Percentiles rank a stretch among this genome's conserved stretches.
Conservation (phyloP, 2,888 invertebrate genomes). For the Leptopilina myrica region DNA sequence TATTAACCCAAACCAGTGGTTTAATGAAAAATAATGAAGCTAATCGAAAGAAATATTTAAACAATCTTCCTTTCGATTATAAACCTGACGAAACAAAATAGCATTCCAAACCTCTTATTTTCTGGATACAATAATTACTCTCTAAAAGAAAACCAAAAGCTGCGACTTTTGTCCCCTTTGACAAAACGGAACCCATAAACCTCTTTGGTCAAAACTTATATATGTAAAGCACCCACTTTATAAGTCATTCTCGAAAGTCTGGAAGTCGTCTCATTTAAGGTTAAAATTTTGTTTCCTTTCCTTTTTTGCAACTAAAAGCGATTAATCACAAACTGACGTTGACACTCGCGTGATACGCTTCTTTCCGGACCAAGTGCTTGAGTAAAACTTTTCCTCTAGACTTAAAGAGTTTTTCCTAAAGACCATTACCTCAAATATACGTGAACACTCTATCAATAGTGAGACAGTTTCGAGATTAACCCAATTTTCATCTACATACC, state of each 20-base stretch:
- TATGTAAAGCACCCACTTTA: constrained; percentile 13
- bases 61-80: too few relatives aligned
- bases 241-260: constrained; percentile 9
- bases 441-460: not conserved
- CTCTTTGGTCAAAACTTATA: constrained; percentile 36
- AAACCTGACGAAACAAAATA: too few relatives aligned
- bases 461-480: not conserved
- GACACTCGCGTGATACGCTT: constrained; percentile 48
- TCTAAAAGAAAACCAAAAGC: constrained; percentile 49
- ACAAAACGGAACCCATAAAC: constrained; percentile 43
- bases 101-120: too few relatives aligned
- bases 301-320: constrained; percentile 45
- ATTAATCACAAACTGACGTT: constrained; percentile 55
- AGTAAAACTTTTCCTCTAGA: constrained; percentile 20
- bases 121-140: not conserved
- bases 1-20: too few relatives aligned
- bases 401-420: not conserved
- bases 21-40: too few relatives aligned
- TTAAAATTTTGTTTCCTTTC: constrained; percentile 24
- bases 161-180: constrained; percentile 33
- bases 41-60: too few relatives aligned
- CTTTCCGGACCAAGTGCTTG: constrained; percentile 25
- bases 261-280: constrained; percentile 31
- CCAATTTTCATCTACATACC: not conserved
- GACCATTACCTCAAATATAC: constrained; percentile 13